Percentiles rank a stretch among this genome's conserved stretches.
These are phyloP conservation scores for Rhopilema esculentum DNA, from an alignment of 30 jellyfish, hydroid and myxozoan genomes.

Conservation along the genomic window DNA sequence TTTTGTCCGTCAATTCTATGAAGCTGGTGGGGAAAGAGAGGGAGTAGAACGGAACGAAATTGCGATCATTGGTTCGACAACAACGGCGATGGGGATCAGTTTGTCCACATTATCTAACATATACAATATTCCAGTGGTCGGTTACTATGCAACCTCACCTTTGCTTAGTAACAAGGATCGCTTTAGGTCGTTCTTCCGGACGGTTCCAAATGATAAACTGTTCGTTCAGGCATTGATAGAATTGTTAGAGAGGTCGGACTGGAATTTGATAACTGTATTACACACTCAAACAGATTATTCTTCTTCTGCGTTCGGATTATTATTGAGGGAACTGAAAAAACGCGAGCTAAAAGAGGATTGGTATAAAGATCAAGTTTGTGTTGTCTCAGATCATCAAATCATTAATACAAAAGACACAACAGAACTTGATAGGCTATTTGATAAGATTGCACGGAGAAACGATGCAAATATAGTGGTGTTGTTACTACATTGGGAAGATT, in stretches of 20 bases:
- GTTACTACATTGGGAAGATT: constrained; percentile 41
- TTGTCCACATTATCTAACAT: constrained; percentile 73
- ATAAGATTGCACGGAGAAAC: not conserved
- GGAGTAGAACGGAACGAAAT: constrained; percentile 21
- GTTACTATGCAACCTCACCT: constrained; percentile 75
- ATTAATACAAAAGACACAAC: not conserved
- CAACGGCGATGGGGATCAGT: constrained; percentile 63
- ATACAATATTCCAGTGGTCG: constrained; percentile 59
- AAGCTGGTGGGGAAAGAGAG: not conserved
- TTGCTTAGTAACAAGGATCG: constrained; percentile 54
- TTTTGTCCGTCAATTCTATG: constrained; percentile 14
- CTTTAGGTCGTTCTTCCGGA: constrained; percentile 66
- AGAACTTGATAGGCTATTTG: constrained; percentile 18
- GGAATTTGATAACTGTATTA: constrained; percentile 54
- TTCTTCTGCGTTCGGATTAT: constrained; percentile 28
- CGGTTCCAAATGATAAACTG: constrained; percentile 72
- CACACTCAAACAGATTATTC: constrained; percentile 77
- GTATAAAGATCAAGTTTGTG: constrained; percentile 9
- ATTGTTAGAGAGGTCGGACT: constrained; percentile 9
- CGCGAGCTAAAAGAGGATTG: not conserved
- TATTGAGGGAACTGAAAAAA: constrained; percentile 20
- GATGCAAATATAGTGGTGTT: constrained; percentile 26
- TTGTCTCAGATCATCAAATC: constrained; percentile 3
- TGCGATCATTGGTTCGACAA: constrained; percentile 72
- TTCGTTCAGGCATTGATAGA: constrained; percentile 35